Percentiles rank a stretch among this genome's conserved stretches.
phyloP scores from a whole-genome alignment of 2,888 invertebrate genomes.

The Andrena marginata region DNA sequence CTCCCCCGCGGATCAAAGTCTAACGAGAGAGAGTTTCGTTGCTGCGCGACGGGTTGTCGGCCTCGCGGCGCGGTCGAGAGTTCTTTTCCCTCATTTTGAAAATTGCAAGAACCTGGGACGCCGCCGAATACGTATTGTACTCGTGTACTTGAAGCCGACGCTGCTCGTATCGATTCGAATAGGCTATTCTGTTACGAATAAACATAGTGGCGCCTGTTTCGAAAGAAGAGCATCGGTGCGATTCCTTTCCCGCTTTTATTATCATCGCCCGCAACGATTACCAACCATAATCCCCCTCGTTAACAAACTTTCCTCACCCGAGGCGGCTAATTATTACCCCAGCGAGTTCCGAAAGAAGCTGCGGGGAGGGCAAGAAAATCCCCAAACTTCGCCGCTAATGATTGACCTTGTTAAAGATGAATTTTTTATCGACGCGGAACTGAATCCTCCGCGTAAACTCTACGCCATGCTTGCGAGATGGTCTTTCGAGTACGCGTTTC shows the following conservation, averaged over 20 bases:
- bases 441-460: neutral
- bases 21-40: constrained; percentile 30
- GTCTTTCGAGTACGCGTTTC: neutral
- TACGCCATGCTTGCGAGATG: no score
- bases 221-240: neutral
- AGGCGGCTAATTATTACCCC: neutral
- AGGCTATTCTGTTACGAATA: neutral
- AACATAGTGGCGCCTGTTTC: no score
- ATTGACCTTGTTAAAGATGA: constrained; percentile 8
- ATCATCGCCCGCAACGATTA: neutral
- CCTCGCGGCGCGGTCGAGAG: neutral
- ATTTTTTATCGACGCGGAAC: neutral
- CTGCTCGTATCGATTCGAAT: neutral
- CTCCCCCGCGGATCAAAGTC: constrained; percentile 42
- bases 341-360: neutral
- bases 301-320: neutral
- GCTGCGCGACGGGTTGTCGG: neutral
- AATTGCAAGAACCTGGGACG: neutral
- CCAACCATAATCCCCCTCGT: neutral
- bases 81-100: neutral
- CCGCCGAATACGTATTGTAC: neutral
- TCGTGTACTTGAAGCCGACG: neutral
- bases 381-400: constrained; percentile 1
- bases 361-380: neutral
- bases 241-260: neutral